Evolutionary conservation across 2,888 invertebrate genomes (phyloP).

Genomic region (Oeneis ivallda): DNA sequence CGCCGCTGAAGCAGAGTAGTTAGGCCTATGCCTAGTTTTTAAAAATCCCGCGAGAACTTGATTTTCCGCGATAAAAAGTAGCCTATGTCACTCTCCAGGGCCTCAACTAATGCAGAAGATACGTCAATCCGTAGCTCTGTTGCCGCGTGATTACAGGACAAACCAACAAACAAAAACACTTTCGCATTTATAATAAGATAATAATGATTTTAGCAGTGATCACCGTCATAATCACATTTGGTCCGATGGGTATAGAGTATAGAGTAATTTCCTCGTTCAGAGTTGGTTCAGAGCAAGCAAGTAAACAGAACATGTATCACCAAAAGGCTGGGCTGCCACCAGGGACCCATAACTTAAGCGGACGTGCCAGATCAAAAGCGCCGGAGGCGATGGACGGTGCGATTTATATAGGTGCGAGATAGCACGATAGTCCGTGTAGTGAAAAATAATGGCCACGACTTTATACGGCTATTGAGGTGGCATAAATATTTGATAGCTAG

Average conservation of each 20-base stretch:
- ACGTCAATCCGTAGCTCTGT: too few species aligned
- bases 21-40: background rate
- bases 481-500: conserved; percentile 26
- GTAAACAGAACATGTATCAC: conserved; percentile 45
- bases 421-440: conserved; percentile 54
- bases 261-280: conserved; percentile 21
- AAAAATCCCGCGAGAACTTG: background rate
- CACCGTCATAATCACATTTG: too few species aligned
- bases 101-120: too few species aligned
- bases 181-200: too few species aligned
- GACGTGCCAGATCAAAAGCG: conserved; percentile 66
- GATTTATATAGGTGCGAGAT: conserved; percentile 61
- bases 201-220: too few species aligned
- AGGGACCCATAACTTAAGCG: conserved; percentile 75
- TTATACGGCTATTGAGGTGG: conserved; percentile 33
- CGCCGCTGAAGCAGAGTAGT: too few species aligned
- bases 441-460: conserved; percentile 63
- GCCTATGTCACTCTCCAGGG: background rate
- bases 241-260: too few species aligned
- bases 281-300: conserved; percentile 36
- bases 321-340: conserved; percentile 51
- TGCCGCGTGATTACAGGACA: too few species aligned
- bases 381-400: conserved; percentile 60
- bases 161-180: too few species aligned
- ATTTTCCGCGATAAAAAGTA: background rate